phyloP scores from a whole-genome alignment of 2,113 vertebrate genomes.

The Fulica atra region DNA sequence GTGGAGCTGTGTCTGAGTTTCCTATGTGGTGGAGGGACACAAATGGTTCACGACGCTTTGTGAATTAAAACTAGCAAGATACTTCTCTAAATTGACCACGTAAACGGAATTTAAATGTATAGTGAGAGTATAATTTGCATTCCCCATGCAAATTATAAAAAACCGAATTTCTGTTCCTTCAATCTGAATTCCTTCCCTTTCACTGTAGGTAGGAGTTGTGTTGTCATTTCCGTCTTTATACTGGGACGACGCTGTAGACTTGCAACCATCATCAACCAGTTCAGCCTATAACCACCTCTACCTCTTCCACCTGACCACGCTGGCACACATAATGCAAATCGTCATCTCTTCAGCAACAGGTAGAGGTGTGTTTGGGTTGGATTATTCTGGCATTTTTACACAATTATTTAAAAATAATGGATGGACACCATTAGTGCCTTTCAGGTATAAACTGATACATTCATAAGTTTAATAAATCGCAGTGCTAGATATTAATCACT shows the following conservation, averaged over 20 bases:
- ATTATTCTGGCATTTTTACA: background rate
- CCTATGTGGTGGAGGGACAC: background rate
- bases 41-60: background rate
- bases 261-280: constrained; percentile 90
- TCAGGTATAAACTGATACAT: background rate
- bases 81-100: background rate
- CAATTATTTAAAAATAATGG: background rate
- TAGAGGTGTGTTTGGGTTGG: constrained; percentile 14
- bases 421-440: background rate
- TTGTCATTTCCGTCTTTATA: constrained; percentile 92
- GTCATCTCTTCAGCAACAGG: constrained; percentile 82
- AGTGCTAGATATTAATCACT: background rate
- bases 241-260: constrained; percentile 89
- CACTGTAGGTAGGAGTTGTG: constrained; percentile 86
- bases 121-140: background rate
- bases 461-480: background rate
- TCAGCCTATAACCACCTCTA: constrained; percentile 92
- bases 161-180: background rate
- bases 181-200: constrained; percentile 25
- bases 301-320: constrained; percentile 92
- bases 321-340: constrained; percentile 92
- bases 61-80: background rate
- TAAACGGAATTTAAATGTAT: background rate
- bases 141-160: background rate
- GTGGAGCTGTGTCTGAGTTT: background rate